Evolutionary conservation across 2,797 vertebrate genomes (phyloP).

Genomic region (Lycodopsis pacificus): DNA sequence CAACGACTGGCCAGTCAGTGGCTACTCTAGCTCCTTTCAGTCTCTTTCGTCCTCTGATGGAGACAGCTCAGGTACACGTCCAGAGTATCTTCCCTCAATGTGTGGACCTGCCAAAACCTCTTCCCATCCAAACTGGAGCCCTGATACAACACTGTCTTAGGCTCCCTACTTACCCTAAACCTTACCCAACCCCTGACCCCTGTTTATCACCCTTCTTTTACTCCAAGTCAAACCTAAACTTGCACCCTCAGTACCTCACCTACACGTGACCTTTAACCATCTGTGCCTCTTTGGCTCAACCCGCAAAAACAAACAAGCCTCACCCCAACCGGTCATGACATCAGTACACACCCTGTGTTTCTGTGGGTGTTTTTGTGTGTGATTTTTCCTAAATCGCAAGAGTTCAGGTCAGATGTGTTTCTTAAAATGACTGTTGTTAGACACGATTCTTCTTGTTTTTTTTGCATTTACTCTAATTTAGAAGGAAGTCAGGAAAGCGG

Average conservation of each 20-base stretch:
- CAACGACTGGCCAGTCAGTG: conserved; percentile 86
- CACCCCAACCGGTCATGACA: conserved; percentile 24
- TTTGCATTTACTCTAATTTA: neutral
- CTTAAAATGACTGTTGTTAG: neutral
- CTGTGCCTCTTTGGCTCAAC: conserved; percentile 28
- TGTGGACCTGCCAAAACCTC: conserved; percentile 50
- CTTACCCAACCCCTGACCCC: conserved; percentile 23
- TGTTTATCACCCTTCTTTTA: conserved; percentile 20
- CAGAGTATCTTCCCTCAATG: conserved; percentile 25
- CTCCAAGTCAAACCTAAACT: conserved; percentile 10
- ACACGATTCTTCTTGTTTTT: neutral
- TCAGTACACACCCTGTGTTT: conserved; percentile 22
- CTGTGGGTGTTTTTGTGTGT: neutral
- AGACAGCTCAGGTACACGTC: conserved; percentile 85
- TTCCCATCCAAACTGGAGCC: conserved; percentile 3
- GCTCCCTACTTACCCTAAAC: conserved; percentile 18
- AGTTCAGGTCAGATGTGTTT: neutral
- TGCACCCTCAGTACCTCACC: conserved; percentile 16
- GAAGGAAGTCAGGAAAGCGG: neutral
- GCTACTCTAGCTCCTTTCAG: conserved; percentile 87
- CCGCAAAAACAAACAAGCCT: conserved; percentile 34
- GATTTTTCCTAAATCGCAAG: neutral
- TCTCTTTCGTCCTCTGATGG: conserved; percentile 84
- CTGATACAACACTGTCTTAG: neutral
- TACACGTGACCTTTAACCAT: conserved; percentile 9